Conservation (phyloP, 2,113 vertebrate species). For the Elgaria multicarinata region DNA sequence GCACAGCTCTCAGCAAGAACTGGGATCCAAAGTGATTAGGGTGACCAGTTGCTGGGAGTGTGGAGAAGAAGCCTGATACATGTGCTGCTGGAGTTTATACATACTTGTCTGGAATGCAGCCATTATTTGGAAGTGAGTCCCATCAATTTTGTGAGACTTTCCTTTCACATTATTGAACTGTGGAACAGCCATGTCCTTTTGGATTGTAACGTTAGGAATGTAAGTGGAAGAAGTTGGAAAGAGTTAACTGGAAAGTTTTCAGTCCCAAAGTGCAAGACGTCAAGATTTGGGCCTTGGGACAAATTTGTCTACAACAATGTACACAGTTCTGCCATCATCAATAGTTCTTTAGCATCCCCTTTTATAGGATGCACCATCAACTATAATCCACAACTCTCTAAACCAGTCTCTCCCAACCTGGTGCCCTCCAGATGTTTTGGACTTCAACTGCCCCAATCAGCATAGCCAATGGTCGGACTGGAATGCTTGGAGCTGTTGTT, state of each 20-base stretch:
- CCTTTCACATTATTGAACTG: neutral
- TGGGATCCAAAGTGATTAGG: neutral
- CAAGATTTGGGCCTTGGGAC: neutral
- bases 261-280: neutral
- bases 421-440: no score
- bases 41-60: neutral
- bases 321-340: neutral
- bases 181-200: neutral
- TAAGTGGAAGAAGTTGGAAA: neutral
- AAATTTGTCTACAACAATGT: neutral
- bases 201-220: neutral
- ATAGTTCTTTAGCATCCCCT: neutral
- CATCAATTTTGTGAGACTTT: neutral
- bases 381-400: neutral
- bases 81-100: neutral
- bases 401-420: no score
- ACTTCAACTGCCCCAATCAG: no score
- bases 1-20: neutral
- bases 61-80: no score
- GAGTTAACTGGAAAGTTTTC: neutral
- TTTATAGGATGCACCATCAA: neutral
- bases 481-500: no score
- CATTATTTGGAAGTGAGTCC: no score
- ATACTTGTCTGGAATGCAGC: neutral
- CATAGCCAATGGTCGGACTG: no score